Base-by-base conservation (phyloP, 1,140 invertebrate genomes). In the Drosophila carrolli region DNA sequence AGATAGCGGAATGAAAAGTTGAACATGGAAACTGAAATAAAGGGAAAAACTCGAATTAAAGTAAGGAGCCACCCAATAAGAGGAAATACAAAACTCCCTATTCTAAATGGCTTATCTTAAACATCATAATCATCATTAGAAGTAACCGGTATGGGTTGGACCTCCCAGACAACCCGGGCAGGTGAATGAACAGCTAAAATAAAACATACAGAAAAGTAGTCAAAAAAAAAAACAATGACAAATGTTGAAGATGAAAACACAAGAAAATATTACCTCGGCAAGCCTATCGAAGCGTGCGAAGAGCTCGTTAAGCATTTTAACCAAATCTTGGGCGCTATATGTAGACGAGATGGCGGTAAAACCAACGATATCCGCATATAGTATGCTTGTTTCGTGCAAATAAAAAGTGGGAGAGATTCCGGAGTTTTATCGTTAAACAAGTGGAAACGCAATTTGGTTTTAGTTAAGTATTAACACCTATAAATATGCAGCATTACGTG, bases 301-400 rank as follows among this genome's bases (percentile, higher is more conserved):
- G 41, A 98, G 93, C 93, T 98, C 97, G 93, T 98, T 98, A 50
- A 98, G 94, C 92, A 98, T 98, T 93, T 97, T 97, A 13, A 98
- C 97, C 51, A 98, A 94, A 92, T 98, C 97, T 81, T 97, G 96
- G 40, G 97, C 97, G 38, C 97, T 97, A 93, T 98, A 98, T 1
- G 97, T 98, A 1, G 98, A 99, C 0, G 98, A 98, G 71, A 98
- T 98, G 29, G 97, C 97, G 0, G 97, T 98, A 91, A 98, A 98
- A 23, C 97, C 97, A 5, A 98, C 97, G 85, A 98, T 98, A 93
- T 98, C 97, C 14, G 97, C 97, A 92, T 97, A 97, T 43, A 97
- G 94, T 89, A 98, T 97, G 91, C 96, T 96, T 75, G 60, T 70
- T 71, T 48, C 46, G 38, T 8, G 40, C 37, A 29, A 59, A 43